Evolutionary conservation across 2,797 vertebrate species (phyloP), one percentile per base, ranked within the genome.

Genomic region (Bucorvus abyssinicus): DNA sequence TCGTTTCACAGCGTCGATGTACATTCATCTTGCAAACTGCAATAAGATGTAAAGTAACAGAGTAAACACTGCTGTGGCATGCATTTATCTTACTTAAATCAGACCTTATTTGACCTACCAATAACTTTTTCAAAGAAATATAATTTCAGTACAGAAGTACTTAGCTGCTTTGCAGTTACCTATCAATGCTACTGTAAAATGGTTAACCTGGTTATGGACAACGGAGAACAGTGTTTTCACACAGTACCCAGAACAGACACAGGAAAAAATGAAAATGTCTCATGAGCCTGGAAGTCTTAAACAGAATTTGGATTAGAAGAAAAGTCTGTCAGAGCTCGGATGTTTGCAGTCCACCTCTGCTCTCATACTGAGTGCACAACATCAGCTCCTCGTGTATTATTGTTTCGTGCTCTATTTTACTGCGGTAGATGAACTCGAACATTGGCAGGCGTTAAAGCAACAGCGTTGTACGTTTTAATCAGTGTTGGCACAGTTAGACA

Each of bases 1-100:
- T 99, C 65, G 98, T 98, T 98, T 99, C 99, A 97, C 99, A 99
- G 96, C 99, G 99, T 92, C 99, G 98, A 97, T 99, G 99, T 18
- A 99, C 99, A 26, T 99, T 99, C 98, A 99, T 99, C 97, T 99
- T 99, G 98, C 99, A 99, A 84, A 99, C 99, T 99, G 97, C 60
- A 80, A 94, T 14, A 87, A 71, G 80, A 97, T 27, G 8, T 17
- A 40, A 71, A 80, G 47, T 16, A 49, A 55, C 2, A 22, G 8
- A 89, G 65, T 55, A 94, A 80, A 73, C 40, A 45, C 47, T 56
- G 40, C 4, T 24, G 45, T 64, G 27, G 57, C 27, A 86, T 63
- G 26, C 14, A 70, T 74, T 81, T 75, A 53, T 50, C n/a, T 55
- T 71, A 77, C 21, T 78, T 83, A 84, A 73, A 77, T 60, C 42